These are phyloP conservation scores for Auanema freiburgensis DNA, from an alignment of 2,888 invertebrate genomes.

Conservation along the genomic window DNA sequence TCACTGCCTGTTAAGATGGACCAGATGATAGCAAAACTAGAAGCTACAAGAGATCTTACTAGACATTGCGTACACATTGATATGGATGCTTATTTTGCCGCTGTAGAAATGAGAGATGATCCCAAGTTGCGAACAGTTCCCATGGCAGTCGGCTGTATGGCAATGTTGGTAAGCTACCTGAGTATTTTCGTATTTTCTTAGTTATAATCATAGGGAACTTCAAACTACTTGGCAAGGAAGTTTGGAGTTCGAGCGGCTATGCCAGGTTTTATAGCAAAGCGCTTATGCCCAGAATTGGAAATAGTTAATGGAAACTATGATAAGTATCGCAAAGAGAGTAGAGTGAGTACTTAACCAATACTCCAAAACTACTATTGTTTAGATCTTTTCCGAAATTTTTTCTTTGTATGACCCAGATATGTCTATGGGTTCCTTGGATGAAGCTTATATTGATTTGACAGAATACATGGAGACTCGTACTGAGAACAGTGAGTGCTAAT, in stretches of 20 bases:
- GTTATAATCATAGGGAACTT: slow-evolving; percentile 68
- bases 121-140: slow-evolving; percentile 68
- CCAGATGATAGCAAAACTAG: slow-evolving; percentile 65
- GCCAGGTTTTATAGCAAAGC: slow-evolving; percentile 72
- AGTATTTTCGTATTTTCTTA: background rate
- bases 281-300: slow-evolving; percentile 70
- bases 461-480: slow-evolving; percentile 26
- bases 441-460: slow-evolving; percentile 70
- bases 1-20: slow-evolving; percentile 66
- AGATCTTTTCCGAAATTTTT: slow-evolving; percentile 65
- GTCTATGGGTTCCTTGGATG: slow-evolving; percentile 70
- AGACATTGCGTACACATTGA: slow-evolving; percentile 59
- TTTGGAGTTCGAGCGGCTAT: slow-evolving; percentile 73
- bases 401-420: slow-evolving; percentile 70
- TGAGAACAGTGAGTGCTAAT: slow-evolving; percentile 16
- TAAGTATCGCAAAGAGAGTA: slow-evolving; percentile 68
- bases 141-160: slow-evolving; percentile 71
- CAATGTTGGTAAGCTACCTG: slow-evolving; percentile 69
- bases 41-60: slow-evolving; percentile 66
- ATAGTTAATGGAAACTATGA: slow-evolving; percentile 69
- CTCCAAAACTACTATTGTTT: background rate
- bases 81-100: slow-evolving; percentile 73
- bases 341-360: slow-evolving; percentile 31
- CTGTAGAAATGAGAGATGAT: slow-evolving; percentile 70
- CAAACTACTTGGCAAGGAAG: slow-evolving; percentile 71